These are phyloP conservation scores for Chironomus riparius DNA, from an alignment of 2,888 invertebrate genomes.

Conservation along the genomic window DNA sequence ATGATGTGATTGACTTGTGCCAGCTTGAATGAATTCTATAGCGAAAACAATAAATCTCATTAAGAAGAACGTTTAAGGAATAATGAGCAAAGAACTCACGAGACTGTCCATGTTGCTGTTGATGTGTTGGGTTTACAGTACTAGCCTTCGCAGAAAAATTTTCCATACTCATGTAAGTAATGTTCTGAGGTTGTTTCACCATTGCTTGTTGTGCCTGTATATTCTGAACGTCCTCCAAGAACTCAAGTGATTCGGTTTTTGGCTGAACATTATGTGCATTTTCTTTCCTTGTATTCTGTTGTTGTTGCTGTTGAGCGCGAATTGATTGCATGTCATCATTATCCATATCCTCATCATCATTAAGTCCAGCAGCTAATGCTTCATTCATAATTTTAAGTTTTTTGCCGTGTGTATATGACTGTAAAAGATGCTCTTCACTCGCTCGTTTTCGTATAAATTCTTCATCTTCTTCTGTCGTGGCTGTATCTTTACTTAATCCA, in stretches of 20 bases:
- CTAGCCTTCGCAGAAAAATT: slow-evolving; percentile 11
- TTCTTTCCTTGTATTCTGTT: neutral
- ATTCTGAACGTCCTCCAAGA: slow-evolving; percentile 10
- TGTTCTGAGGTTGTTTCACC: neutral
- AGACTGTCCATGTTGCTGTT: too few species aligned
- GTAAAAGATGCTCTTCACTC: slow-evolving; percentile 9
- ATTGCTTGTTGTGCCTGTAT: neutral
- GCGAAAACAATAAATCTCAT: neutral
- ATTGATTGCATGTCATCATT: slow-evolving; percentile 6
- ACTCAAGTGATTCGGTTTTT: slow-evolving; percentile 11
- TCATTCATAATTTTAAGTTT: slow-evolving; percentile 10
- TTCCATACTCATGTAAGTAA: slow-evolving; percentile 24
- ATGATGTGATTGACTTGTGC: slow-evolving; percentile 16
- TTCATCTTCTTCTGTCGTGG: neutral
- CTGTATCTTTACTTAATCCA: slow-evolving; percentile 29
- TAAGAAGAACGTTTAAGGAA: neutral
- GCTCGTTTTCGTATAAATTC: neutral
- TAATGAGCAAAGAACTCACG: neutral
- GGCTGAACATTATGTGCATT: slow-evolving; percentile 15
- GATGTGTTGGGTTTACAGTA: neutral
- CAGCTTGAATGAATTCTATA: neutral
- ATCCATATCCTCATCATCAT: slow-evolving; percentile 7
- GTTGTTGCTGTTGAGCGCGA: neutral
- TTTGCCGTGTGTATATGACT: slow-evolving; percentile 2
- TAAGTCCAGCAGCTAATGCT: neutral